These are phyloP conservation scores for Listronotus oregonensis DNA, from an alignment of 1,140 invertebrate genomes.

Conservation along the genomic window DNA sequence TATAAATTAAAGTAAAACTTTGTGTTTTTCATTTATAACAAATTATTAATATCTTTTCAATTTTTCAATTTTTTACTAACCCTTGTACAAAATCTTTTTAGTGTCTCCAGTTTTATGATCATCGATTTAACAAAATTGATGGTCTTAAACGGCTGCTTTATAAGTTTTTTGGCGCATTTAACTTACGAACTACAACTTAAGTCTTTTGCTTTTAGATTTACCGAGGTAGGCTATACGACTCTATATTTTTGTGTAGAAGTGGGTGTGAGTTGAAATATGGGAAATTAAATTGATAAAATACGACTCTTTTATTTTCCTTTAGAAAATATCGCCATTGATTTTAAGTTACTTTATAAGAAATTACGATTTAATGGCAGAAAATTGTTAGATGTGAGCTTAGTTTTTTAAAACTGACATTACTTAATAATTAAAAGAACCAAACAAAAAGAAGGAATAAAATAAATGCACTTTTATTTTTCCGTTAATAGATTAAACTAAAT, in stretches of 20 bases:
- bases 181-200: constrained; percentile 20
- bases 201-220: constrained; percentile 21
- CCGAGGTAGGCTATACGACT: constrained; percentile 1
- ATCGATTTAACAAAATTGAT: constrained; percentile 17
- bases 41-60: too few relatives aligned
- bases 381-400: too few relatives aligned
- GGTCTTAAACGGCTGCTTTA: constrained; percentile 2
- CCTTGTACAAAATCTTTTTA: background rate
- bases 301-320: background rate
- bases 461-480: too few relatives aligned
- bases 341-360: too few relatives aligned
- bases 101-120: constrained; percentile 10
- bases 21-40: too few relatives aligned
- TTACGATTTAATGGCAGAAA: too few relatives aligned
- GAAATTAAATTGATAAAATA: constrained; percentile 15
- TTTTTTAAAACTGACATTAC: too few relatives aligned
- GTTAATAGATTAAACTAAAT: too few relatives aligned
- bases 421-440: too few relatives aligned
- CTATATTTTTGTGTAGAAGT: constrained; percentile 10
- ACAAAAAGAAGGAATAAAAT: too few relatives aligned
- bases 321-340: too few relatives aligned
- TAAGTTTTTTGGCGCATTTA: constrained; percentile 4
- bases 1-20: too few relatives aligned
- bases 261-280: constrained; percentile 13
- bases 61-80: background rate